Percentiles rank a stretch among this genome's conserved stretches.
Evolutionary conservation across 1,140 invertebrate species (phyloP).

Genomic region (Calliopsis andreniformis): DNA sequence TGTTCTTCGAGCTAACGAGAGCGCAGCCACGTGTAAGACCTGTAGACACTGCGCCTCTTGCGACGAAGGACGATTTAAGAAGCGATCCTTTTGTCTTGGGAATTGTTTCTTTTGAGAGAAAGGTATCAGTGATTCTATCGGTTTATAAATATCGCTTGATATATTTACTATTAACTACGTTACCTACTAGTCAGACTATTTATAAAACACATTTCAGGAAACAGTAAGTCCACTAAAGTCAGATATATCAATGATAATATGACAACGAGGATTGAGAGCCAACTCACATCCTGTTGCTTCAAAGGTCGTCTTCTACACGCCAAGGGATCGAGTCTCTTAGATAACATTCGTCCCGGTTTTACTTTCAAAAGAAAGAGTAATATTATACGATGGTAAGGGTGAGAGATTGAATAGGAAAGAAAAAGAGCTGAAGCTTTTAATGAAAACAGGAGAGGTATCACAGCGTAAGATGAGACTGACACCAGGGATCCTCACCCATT

Average conservation of each 20-base stretch:
- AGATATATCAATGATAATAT: too few species aligned
- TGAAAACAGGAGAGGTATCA: constrained; percentile 66
- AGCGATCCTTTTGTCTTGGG: constrained; percentile 4
- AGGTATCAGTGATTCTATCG: neutral
- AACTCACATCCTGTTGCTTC: constrained; percentile 29
- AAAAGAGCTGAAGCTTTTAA: constrained; percentile 56
- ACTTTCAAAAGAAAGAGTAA: constrained; percentile 49
- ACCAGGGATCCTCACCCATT: constrained; percentile 36
- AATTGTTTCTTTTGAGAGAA: neutral
- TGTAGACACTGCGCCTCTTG: neutral
- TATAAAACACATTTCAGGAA: too few species aligned
- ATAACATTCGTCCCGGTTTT: constrained; percentile 54
- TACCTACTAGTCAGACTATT: neutral
- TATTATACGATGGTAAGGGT: constrained; percentile 48
- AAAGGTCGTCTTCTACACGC: constrained; percentile 19
- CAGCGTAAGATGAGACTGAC: constrained; percentile 59
- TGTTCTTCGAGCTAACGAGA: constrained; percentile 43
- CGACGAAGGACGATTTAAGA: constrained; percentile 17
- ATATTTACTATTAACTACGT: too few species aligned
- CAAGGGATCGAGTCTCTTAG: constrained; percentile 58
- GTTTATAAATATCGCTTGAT: too few species aligned
- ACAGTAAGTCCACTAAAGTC: too few species aligned
- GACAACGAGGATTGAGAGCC: too few species aligned
- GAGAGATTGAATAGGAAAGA: neutral
- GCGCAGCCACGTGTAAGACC: constrained; percentile 25